phyloP scores from a whole-genome alignment of 2,888 invertebrate species.

The Theristus sp. region DNA sequence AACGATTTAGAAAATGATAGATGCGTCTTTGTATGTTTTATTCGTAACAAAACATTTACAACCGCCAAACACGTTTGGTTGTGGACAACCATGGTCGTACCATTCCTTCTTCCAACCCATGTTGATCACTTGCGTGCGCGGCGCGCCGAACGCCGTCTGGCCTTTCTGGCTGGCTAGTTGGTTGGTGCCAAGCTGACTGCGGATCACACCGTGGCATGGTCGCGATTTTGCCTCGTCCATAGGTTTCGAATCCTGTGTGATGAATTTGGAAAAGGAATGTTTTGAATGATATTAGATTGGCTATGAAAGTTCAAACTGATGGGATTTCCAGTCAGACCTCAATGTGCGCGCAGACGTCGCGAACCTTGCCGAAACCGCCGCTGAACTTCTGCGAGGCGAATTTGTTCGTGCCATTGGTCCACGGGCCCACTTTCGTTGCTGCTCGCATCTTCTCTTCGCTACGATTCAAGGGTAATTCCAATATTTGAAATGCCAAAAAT shows the following conservation, averaged over 20 bases:
- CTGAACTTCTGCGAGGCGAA: slow-evolving; percentile 26
- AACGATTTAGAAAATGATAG: too few relatives aligned
- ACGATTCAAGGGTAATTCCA: not conserved
- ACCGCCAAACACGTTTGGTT: not conserved
- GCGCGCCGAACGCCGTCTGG: slow-evolving; percentile 39
- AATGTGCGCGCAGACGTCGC: slow-evolving; percentile 11
- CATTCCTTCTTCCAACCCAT: slow-evolving; percentile 30
- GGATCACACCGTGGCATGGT: slow-evolving; percentile 15
- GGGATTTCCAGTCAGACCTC: not conserved
- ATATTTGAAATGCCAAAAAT: not conserved
- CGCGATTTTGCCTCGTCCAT: not conserved
- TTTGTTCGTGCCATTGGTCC: slow-evolving; percentile 29
- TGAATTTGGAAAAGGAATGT: too few relatives aligned
- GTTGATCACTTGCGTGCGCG: slow-evolving; percentile 22
- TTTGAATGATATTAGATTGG: too few relatives aligned
- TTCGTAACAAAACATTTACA: too few relatives aligned
- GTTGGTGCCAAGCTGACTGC: slow-evolving; percentile 39
- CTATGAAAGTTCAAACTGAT: too few relatives aligned
- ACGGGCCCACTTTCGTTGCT: slow-evolving; percentile 25
- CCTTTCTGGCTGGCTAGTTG: slow-evolving; percentile 37
- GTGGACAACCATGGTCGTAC: too few relatives aligned
- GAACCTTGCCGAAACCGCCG: slow-evolving; percentile 27
- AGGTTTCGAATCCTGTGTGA: not conserved
- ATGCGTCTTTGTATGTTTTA: too few relatives aligned
- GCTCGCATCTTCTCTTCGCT: slow-evolving; percentile 25